Evolutionary conservation across 2,113 vertebrate species (phyloP), one percentile per base, ranked within the genome.

Genomic region (Callopanchax toddi): DNA sequence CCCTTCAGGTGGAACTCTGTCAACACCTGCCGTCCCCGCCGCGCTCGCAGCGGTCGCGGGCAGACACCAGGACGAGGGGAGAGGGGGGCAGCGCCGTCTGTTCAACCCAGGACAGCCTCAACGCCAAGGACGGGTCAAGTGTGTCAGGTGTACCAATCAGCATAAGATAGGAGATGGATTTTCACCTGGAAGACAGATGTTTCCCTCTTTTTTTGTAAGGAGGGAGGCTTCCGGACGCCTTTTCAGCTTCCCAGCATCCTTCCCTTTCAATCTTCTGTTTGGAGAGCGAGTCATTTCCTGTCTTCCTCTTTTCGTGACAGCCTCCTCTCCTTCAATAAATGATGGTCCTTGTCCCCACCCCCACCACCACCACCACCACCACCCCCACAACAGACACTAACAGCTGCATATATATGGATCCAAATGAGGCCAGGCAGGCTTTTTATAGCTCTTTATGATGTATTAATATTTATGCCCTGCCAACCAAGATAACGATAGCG

Each of bases 381-480:
- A 1, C 21, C 22, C 45, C 45, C 45, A 10, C 12, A 44, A 69
- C 64, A 58, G 67, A 69, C 71, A 71, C 79, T 56, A 75, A 86
- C 84, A 85, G 70, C 78, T 78, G 85, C 82, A 82, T 81, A 78
- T 78, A 81, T 81, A 86, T 86, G 67, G 82, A 81, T 72, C 80
- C 80, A 87, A 84, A 86, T 85, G 71, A 88, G 72, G 46, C 70
- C 3, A 8, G 67, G 54, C 10, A 0, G 48, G 74, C 58, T 76
- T 75, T 83, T 83, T 79, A 74, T 71, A 66, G 50, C 67, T 62
- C 78, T 85, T 89, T 86, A 88, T 85, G 79, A 89, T 73, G 26
- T 79, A 82, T 90, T 85, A 87, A 89, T 89, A 90, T 91, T 87
- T 78, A 88, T 87, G 76, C 60, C 43, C 65, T 67, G 79, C 79